A percentile compares a stretch with the other conserved stretches of the same genome.
phyloP scores from a whole-genome alignment of 2,797 vertebrate genomes.

The Neomorphus geoffroyi region DNA sequence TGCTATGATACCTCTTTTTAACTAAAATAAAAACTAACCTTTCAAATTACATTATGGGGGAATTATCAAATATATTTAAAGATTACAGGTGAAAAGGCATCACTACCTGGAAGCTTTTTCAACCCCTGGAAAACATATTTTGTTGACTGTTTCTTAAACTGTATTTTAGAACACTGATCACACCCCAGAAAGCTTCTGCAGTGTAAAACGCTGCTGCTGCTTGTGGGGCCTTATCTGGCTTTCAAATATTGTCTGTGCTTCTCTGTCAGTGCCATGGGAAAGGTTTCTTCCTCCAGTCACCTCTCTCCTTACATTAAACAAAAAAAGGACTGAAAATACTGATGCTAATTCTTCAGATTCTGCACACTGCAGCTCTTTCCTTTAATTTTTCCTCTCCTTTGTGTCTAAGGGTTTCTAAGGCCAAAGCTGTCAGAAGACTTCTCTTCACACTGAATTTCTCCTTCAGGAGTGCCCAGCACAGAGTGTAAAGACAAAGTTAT shows the following conservation, averaged over 20 bases:
- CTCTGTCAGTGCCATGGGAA: not conserved
- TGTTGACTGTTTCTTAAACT: not conserved
- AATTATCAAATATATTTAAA: not conserved
- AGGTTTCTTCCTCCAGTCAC: not conserved
- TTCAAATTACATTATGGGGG: not conserved
- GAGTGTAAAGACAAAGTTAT: not conserved
- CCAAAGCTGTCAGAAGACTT: slow-evolving; percentile 23
- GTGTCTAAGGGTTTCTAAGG: not conserved
- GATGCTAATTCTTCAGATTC: slow-evolving; percentile 28
- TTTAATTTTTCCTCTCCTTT: slow-evolving; percentile 14
- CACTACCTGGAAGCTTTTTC: not conserved
- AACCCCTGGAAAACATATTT: not conserved
- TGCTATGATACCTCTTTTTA: not conserved
- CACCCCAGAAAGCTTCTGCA: not conserved
- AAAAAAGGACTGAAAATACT: not conserved
- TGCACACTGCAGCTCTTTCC: not conserved
- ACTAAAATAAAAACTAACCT: not conserved
- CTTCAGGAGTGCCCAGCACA: not conserved
- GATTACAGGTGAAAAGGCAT: not conserved
- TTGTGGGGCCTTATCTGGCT: not conserved
- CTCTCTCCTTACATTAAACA: not conserved
- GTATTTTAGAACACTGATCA: not conserved
- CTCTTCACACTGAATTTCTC: slow-evolving; percentile 16
- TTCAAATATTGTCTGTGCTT: not conserved
- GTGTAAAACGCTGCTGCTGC: not conserved